Conservation (phyloP, 2,113 vertebrate genomes). For the Rhea pennata region DNA sequence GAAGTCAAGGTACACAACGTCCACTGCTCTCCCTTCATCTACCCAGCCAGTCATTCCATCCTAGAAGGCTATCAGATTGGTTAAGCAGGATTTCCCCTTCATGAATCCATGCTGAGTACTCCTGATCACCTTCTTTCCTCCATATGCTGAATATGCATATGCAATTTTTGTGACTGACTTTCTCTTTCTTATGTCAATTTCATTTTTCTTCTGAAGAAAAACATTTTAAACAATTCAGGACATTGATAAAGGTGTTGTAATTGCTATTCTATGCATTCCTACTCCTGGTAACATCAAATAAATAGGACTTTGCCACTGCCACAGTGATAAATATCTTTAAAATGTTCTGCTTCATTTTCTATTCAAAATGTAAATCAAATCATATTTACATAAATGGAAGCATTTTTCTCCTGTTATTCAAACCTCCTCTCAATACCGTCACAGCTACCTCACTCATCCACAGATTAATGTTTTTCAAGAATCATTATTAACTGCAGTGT, state of each 20-base stretch:
- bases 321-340: slow-evolving; percentile 18
- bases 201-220: background rate
- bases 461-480: background rate
- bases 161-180: background rate
- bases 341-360: background rate
- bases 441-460: background rate
- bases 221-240: background rate
- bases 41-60: no score
- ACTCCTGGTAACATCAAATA: background rate
- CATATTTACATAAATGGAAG: background rate
- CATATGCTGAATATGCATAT: no score
- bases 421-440: background rate
- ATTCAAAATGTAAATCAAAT: slow-evolving; percentile 17
- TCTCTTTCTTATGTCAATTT: background rate
- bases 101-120: no score
- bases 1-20: no score
- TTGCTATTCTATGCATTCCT: background rate
- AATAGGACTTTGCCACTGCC: background rate
- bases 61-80: no score
- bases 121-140: no score
- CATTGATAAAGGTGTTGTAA: background rate
- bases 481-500: background rate
- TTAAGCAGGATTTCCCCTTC: no score
- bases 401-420: background rate
- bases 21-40: no score